Evolutionary conservation across 2,888 invertebrate species (phyloP).

Genomic region (Sarcophaga caerulescens): DNA sequence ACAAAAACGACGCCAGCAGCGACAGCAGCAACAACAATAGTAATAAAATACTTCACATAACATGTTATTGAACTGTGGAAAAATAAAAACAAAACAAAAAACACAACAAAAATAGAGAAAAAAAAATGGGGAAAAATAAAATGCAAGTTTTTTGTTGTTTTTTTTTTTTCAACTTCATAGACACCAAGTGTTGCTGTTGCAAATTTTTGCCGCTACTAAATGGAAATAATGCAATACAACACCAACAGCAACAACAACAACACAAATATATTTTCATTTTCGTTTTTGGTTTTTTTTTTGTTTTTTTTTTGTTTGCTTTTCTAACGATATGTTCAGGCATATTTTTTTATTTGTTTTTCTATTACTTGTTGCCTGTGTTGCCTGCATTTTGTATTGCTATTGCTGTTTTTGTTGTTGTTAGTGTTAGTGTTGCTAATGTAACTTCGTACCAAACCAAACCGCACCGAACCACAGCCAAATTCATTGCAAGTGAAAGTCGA

Average conservation of each 20-base stretch:
- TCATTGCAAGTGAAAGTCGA: conserved; percentile 80
- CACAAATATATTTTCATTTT: conserved; percentile 55
- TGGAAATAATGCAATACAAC: conserved; percentile 24
- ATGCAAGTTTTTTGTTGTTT: conserved; percentile 59
- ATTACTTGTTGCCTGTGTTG: conserved; percentile 52
- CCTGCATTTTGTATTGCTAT: conserved; percentile 53
- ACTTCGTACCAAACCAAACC: conserved; percentile 45
- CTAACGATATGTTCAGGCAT: conserved; percentile 47
- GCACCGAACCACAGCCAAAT: conserved; percentile 76
- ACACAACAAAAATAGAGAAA: conserved; percentile 66
- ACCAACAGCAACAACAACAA: background rate
- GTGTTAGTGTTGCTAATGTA: conserved; percentile 37
- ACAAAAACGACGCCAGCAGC: conserved; percentile 37
- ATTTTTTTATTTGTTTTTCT: conserved; percentile 56
- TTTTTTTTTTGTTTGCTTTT: conserved; percentile 67
- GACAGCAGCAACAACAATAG: background rate
- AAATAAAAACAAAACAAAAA: conserved; percentile 71
- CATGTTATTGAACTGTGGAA: conserved; percentile 79
- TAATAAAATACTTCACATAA: conserved; percentile 79
- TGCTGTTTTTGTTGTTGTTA: conserved; percentile 36
- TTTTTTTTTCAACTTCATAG: conserved; percentile 52
- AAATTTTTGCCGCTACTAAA: conserved; percentile 51
- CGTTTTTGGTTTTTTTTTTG: conserved; percentile 40
- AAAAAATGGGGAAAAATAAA: conserved; percentile 47
- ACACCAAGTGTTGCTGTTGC: conserved; percentile 39